A percentile compares a stretch with the other conserved stretches of the same genome.
Conservation (phyloP, 2,888 invertebrate genomes). For the Nebria salina region DNA sequence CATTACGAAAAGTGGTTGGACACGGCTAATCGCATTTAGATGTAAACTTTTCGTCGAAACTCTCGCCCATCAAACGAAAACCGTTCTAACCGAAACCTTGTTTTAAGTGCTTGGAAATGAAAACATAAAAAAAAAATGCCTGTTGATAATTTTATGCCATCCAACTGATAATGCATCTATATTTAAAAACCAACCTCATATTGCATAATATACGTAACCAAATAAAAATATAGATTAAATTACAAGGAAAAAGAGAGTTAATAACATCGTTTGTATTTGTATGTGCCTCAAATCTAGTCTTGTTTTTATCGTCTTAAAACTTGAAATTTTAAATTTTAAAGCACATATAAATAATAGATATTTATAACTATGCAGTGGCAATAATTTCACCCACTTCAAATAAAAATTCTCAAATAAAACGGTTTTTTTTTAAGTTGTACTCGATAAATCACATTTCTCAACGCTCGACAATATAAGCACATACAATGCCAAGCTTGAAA, state of each 20-base stretch:
- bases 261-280: too few relatives aligned
- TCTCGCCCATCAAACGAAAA: constrained; percentile 9
- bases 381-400: too few relatives aligned
- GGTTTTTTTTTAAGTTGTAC: too few relatives aligned
- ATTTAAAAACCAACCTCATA: background rate
- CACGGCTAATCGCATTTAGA: constrained; percentile 18
- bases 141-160: background rate
- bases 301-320: too few relatives aligned
- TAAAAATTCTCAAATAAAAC: too few relatives aligned
- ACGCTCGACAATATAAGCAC: too few relatives aligned
- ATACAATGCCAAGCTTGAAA: too few relatives aligned
- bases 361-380: too few relatives aligned
- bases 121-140: constrained; percentile 5
- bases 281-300: too few relatives aligned
- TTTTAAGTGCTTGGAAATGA: background rate
- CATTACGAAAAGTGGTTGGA: constrained; percentile 12
- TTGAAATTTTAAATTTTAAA: too few relatives aligned
- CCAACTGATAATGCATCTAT: background rate
- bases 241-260: background rate
- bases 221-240: background rate
- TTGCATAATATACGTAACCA: background rate
- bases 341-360: too few relatives aligned
- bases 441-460: too few relatives aligned
- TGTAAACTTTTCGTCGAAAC: constrained; percentile 17
- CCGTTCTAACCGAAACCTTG: constrained; percentile 13